Percentiles rank a stretch among this genome's conserved stretches.
Conservation (phyloP, 2,797 vertebrate species). For the Hylomyscus alleni region DNA sequence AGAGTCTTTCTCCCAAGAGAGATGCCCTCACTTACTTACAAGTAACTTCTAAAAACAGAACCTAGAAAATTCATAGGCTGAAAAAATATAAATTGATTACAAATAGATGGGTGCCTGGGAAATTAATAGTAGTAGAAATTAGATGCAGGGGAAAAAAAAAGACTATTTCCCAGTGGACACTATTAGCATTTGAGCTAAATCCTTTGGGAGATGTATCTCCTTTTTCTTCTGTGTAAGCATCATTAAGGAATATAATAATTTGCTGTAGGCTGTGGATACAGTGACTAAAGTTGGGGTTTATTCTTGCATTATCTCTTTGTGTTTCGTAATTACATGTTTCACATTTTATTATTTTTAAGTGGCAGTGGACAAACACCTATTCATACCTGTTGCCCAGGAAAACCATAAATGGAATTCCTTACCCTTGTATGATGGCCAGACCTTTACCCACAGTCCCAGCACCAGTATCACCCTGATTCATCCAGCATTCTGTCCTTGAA, state of each 20-base stretch:
- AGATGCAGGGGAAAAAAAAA: not conserved
- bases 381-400: not conserved
- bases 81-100: slow-evolving; percentile 50
- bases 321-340: not conserved
- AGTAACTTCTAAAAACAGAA: not conserved
- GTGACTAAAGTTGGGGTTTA: not conserved
- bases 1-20: slow-evolving; percentile 24
- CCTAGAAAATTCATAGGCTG: not conserved
- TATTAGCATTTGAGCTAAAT: not conserved
- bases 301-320: not conserved
- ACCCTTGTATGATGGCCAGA: not conserved
- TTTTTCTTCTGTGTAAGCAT: not conserved
- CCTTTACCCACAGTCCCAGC: not conserved
- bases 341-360: slow-evolving; percentile 8
- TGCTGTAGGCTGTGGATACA: not conserved
- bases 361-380: not conserved
- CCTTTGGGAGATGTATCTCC: not conserved
- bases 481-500: not conserved
- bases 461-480: not conserved
- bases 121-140: not conserved
- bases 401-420: not conserved
- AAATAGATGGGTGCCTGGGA: not conserved
- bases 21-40: not conserved
- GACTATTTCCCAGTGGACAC: not conserved
- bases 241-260: not conserved